phyloP scores from a whole-genome alignment of 2,888 invertebrate species.

The Pseudococcus longispinus region DNA sequence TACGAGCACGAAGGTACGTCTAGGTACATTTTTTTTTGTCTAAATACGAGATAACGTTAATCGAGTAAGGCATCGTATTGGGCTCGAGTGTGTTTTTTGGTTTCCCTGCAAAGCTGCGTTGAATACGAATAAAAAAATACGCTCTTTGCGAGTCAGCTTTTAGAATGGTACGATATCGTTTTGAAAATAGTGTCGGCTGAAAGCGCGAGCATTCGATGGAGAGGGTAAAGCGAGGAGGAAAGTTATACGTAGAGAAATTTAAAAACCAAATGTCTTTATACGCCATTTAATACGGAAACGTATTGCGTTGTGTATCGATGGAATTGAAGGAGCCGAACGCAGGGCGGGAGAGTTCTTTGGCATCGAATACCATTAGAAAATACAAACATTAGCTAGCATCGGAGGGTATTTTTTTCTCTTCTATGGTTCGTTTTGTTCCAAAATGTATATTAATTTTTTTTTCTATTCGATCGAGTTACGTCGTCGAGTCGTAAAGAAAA shows the following conservation, averaged over 20 bases:
- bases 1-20: too few species aligned
- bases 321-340: background rate
- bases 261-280: constrained; percentile 52
- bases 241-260: constrained; percentile 41
- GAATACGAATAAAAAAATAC: background rate
- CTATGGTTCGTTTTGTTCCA: background rate
- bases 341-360: constrained; percentile 13
- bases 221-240: background rate
- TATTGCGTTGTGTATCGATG: constrained; percentile 27
- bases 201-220: background rate
- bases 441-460: constrained; percentile 44
- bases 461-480: background rate
- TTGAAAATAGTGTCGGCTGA: background rate
- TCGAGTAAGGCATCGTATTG: background rate
- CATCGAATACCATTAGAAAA: constrained; percentile 43
- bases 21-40: background rate
- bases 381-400: background rate
- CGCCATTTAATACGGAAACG: constrained; percentile 51
- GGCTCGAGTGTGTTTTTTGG: background rate
- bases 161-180: background rate
- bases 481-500: background rate
- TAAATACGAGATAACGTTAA: background rate
- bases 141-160: background rate
- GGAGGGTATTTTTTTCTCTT: background rate
- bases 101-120: too few species aligned